Evolutionary conservation across 2,888 invertebrate genomes (phyloP).

Genomic region (Acleris literana): DNA sequence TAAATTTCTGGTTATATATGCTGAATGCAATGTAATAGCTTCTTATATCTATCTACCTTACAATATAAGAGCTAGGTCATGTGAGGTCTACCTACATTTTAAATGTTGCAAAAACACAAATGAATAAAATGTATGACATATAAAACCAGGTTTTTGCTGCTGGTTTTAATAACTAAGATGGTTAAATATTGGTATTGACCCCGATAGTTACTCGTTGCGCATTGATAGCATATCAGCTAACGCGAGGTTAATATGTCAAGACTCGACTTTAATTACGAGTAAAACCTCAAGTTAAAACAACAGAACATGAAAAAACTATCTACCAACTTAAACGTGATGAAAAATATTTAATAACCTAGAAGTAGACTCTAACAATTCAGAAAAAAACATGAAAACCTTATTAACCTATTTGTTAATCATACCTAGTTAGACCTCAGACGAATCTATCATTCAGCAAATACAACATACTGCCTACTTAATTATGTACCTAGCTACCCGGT

Average conservation of each 20-base stretch:
- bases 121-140: not conserved
- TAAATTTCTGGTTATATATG: too few relatives aligned
- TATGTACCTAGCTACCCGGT: too few relatives aligned
- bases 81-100: too few relatives aligned
- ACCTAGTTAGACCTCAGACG: not conserved
- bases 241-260: slow-evolving; percentile 39
- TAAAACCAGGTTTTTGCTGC: slow-evolving; percentile 16
- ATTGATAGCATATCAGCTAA: slow-evolving; percentile 32
- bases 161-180: not conserved
- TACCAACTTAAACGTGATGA: too few relatives aligned
- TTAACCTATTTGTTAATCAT: slow-evolving; percentile 47
- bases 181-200: slow-evolving; percentile 30
- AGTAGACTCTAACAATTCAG: slow-evolving; percentile 19
- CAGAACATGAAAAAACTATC: not conserved
- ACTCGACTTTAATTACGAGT: slow-evolving; percentile 40
- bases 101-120: not conserved
- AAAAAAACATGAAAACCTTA: slow-evolving; percentile 46
- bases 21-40: too few relatives aligned
- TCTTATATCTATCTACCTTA: too few relatives aligned
- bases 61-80: too few relatives aligned
- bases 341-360: too few relatives aligned
- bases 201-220: slow-evolving; percentile 10
- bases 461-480: too few relatives aligned
- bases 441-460: slow-evolving; percentile 25
- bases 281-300: slow-evolving; percentile 1